Conservation (phyloP, 2,888 invertebrate species). For the Carcina quercana region DNA sequence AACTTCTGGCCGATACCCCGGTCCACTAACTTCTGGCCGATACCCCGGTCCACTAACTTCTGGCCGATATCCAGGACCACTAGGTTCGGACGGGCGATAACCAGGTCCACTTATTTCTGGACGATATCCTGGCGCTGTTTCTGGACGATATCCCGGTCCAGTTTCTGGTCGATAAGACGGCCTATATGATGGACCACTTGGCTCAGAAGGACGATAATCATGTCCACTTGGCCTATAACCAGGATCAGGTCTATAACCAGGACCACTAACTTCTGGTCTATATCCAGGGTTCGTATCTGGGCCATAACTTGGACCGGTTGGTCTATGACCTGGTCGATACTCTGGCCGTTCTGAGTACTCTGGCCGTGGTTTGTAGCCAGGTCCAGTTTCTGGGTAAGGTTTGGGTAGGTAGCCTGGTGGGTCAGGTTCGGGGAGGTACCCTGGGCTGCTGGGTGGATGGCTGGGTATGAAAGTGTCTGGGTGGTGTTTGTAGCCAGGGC, state of each 20-base stretch:
- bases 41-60: constrained; percentile 7
- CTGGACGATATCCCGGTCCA: constrained; percentile 12
- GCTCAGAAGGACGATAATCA: constrained; percentile 14
- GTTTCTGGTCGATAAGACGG: constrained; percentile 16
- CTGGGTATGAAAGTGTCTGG: background rate
- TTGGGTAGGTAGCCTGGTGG: constrained; percentile 24
- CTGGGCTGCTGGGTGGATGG: constrained; percentile 5
- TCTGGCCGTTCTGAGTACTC: background rate
- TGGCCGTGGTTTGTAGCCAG: constrained; percentile 22
- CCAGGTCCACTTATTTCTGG: constrained; percentile 5
- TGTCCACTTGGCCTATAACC: constrained; percentile 13
- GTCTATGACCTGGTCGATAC: no score
- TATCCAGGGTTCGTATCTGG: background rate
- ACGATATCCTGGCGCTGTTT: constrained; percentile 6
- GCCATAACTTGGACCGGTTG: background rate
- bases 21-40: background rate
- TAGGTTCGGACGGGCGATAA: constrained; percentile 11
- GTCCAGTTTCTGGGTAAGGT: constrained; percentile 15
- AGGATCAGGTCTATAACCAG: constrained; percentile 3
- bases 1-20: background rate
- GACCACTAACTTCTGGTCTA: constrained; percentile 2
- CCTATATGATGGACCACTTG: constrained; percentile 7
- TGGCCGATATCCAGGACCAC: constrained; percentile 11
- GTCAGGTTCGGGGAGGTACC: constrained; percentile 11
- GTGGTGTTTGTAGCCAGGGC: constrained; percentile 24